Evolutionary conservation across 2,888 invertebrate species (phyloP).

Genomic region (Luperina nickerlii): DNA sequence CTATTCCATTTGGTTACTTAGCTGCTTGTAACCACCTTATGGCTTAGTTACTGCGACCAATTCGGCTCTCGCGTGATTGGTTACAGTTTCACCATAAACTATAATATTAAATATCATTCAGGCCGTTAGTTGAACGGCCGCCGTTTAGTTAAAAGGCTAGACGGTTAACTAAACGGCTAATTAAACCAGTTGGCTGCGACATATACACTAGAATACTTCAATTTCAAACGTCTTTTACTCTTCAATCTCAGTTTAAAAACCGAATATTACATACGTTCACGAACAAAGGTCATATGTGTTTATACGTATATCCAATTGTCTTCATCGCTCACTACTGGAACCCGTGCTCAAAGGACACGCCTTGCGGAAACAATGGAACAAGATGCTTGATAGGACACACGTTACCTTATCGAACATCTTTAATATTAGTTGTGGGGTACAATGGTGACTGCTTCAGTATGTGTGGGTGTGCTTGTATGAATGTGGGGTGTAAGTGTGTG

Average conservation of each 20-base stretch:
- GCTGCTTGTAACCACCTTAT: too few relatives aligned
- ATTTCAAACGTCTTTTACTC: neutral
- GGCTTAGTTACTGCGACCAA: too few relatives aligned
- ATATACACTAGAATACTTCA: neutral
- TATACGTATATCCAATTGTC: constrained; percentile 39
- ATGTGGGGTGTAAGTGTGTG: neutral
- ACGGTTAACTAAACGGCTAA: too few relatives aligned
- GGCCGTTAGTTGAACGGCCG: too few relatives aligned
- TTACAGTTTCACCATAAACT: too few relatives aligned
- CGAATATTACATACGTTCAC: neutral
- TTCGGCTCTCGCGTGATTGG: too few relatives aligned
- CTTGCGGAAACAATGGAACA: constrained; percentile 71
- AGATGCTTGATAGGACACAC: constrained; percentile 75
- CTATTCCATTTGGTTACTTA: too few relatives aligned
- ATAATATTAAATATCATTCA: too few relatives aligned
- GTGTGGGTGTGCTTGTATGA: neutral
- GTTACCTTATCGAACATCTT: constrained; percentile 71
- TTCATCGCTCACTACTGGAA: constrained; percentile 28
- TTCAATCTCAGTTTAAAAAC: constrained; percentile 16
- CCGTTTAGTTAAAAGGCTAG: too few relatives aligned
- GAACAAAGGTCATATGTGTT: constrained; percentile 32
- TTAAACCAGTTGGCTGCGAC: too few relatives aligned
- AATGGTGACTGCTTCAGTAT: constrained; percentile 9
- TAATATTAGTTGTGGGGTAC: constrained; percentile 69
- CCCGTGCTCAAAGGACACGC: constrained; percentile 53